A percentile compares a stretch with the other conserved stretches of the same genome.
Evolutionary conservation across 2,888 invertebrate genomes (phyloP).

Genomic region (Heliconius hortense): DNA sequence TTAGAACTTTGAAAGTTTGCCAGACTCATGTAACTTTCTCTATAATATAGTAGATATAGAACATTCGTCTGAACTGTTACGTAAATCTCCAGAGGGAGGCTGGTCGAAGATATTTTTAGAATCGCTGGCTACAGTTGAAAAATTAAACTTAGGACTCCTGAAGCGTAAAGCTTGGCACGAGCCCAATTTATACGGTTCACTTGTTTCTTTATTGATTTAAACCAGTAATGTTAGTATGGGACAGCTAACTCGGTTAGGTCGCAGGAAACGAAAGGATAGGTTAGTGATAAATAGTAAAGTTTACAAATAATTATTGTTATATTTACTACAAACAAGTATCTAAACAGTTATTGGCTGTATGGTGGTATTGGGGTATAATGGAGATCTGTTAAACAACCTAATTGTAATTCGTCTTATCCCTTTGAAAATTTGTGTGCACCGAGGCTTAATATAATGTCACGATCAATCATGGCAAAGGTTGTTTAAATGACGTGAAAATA

Average conservation of each 20-base stretch:
- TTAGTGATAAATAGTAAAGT: neutral
- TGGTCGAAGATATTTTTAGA: constrained; percentile 33
- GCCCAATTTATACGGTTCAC: constrained; percentile 36
- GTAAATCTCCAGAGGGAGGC: constrained; percentile 23
- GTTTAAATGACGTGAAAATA: constrained; percentile 11
- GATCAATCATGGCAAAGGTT: constrained; percentile 17
- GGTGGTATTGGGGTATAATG: neutral
- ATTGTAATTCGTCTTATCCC: neutral
- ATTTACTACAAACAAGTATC: neutral
- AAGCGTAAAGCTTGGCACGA: constrained; percentile 35
- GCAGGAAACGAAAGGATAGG: neutral
- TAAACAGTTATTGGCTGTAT: neutral
- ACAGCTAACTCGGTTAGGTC: constrained; percentile 15
- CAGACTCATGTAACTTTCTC: neutral
- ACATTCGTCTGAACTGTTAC: constrained; percentile 18
- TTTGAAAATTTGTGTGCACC: neutral
- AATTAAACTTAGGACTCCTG: constrained; percentile 28
- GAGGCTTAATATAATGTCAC: constrained; percentile 4
- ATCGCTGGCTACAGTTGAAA: constrained; percentile 23
- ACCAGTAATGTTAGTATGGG: constrained; percentile 19
- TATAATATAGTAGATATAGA: constrained; percentile 8
- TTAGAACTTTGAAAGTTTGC: neutral
- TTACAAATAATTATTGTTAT: neutral
- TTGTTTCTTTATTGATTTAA: constrained; percentile 41
- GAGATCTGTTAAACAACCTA: neutral